Conservation (phyloP, 2,797 vertebrate species). For the Hybognathus amarus region DNA sequence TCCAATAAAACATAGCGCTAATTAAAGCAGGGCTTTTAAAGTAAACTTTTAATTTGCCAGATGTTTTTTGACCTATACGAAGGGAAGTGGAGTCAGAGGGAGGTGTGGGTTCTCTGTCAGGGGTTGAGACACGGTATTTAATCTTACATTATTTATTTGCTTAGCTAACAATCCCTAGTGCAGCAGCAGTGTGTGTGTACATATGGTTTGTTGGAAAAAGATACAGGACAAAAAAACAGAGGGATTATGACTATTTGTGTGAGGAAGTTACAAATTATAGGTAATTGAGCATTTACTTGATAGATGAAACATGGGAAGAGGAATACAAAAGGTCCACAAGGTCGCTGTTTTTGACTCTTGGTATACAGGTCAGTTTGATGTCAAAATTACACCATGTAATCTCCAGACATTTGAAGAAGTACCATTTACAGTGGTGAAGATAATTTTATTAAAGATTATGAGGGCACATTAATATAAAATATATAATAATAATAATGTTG, state of each 20-base stretch:
- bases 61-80: slow-evolving; percentile 75
- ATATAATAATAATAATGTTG: background rate
- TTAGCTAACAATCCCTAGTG: slow-evolving; percentile 40
- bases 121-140: slow-evolving; percentile 46
- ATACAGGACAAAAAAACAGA: background rate
- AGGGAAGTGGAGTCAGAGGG: slow-evolving; percentile 67
- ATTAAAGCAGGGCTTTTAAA: slow-evolving; percentile 78
- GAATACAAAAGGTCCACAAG: background rate
- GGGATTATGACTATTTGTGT: slow-evolving; percentile 19
- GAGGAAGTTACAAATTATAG: slow-evolving; percentile 22
- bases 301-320: background rate
- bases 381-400: background rate
- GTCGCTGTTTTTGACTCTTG: background rate
- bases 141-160: slow-evolving; percentile 40
- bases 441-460: background rate
- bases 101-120: slow-evolving; percentile 60
- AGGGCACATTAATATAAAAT: background rate
- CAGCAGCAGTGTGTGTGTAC: slow-evolving; percentile 21
- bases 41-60: slow-evolving; percentile 77
- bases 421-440: background rate
- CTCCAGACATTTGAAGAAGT: background rate
- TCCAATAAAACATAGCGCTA: slow-evolving; percentile 78
- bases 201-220: slow-evolving; percentile 29
- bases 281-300: background rate
- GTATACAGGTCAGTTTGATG: background rate